Conservation (phyloP, 2,113 vertebrate genomes). For the Columba janthina region DNA sequence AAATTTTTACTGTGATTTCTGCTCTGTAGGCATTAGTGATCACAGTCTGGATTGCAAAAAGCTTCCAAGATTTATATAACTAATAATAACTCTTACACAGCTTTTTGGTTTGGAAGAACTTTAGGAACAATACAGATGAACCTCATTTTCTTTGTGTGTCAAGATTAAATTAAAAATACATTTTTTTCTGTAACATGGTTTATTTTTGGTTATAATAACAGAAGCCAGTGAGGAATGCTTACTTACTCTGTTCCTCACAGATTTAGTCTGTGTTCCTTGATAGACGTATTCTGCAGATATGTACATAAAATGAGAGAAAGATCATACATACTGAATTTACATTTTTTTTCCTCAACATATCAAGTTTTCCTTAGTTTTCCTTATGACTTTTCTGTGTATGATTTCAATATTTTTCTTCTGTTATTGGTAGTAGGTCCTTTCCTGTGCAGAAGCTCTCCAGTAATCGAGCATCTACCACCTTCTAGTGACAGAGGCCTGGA, state of each 20-base stretch:
- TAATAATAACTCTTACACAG: slow-evolving; percentile 15
- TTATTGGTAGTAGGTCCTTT: not conserved
- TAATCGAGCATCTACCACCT: not conserved
- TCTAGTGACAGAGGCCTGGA: not conserved
- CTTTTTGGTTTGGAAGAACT: not conserved
- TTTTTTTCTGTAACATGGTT: not conserved
- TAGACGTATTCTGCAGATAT: not conserved
- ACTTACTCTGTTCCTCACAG: not conserved
- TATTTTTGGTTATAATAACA: not conserved
- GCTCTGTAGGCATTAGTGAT: not conserved
- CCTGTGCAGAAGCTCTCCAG: not conserved
- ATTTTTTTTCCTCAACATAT: not conserved
- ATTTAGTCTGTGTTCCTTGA: not conserved
- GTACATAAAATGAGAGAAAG: not conserved
- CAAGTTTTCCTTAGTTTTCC: not conserved
- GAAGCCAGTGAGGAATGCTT: not conserved
- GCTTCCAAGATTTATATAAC: not conserved
- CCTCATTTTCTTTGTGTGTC: slow-evolving; percentile 5
- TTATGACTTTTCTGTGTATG: not conserved
- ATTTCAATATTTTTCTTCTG: not conserved
- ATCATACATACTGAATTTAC: not conserved
- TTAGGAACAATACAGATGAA: not conserved
- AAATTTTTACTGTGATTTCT: not conserved
- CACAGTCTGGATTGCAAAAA: not conserved
- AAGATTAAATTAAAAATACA: slow-evolving; percentile 16